These are phyloP conservation scores for Acropternis orthonyx DNA, from an alignment of 2,797 vertebrate species.

Conservation along the genomic window DNA sequence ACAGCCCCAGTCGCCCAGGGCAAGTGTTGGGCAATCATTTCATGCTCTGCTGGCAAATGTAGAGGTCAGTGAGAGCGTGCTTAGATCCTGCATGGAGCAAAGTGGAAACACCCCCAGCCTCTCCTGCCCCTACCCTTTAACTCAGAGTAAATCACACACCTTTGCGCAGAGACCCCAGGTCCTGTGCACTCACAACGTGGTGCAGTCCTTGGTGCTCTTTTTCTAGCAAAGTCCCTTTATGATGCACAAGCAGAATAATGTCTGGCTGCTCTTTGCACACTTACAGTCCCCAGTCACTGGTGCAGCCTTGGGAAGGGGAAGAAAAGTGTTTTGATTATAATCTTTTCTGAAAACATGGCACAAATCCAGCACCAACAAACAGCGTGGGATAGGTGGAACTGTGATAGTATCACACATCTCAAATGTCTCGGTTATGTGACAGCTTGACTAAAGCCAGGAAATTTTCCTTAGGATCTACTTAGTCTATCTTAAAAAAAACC, in stretches of 20 bases:
- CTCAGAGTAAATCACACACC: not conserved
- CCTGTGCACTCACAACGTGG: accelerated
- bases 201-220: not conserved
- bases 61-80: not conserved
- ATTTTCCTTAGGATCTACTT: not conserved
- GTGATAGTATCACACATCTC: not conserved
- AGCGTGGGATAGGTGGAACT: not conserved
- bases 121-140: not conserved
- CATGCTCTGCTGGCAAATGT: accelerated
- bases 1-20: not conserved
- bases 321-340: not conserved
- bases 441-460: not conserved
- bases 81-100: not conserved
- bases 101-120: not conserved
- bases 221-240: not conserved
- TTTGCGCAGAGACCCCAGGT: accelerated
- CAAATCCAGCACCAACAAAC: not conserved
- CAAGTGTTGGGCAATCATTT: not conserved
- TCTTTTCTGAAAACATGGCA: not conserved
- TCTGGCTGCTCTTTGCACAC: not conserved
- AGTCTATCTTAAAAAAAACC: not conserved
- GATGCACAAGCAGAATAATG: not conserved
- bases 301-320: not conserved
- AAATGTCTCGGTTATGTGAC: not conserved
- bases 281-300: not conserved